These are phyloP conservation scores for Leptopterna dolabrata DNA, from an alignment of 2,888 invertebrate species.

Conservation along the genomic window DNA sequence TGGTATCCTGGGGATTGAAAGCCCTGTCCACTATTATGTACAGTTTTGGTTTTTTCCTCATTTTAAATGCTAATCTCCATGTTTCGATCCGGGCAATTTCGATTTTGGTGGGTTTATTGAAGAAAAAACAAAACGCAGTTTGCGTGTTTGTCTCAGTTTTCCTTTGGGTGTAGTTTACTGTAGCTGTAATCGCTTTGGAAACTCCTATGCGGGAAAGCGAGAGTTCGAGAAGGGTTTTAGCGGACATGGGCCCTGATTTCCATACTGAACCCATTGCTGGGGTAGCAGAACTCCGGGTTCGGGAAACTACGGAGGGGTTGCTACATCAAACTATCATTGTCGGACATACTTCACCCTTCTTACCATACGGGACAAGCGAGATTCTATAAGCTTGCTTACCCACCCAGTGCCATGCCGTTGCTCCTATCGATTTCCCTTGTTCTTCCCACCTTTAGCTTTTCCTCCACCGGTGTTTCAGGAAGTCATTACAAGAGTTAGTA, in stretches of 20 bases:
- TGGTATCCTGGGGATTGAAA: no score
- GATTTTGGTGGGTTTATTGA: no score
- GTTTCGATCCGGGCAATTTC: no score
- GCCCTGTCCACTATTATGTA: no score
- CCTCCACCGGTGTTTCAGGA: not conserved
- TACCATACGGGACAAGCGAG: slow-evolving; percentile 5
- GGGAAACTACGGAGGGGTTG: not conserved
- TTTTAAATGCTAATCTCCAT: no score
- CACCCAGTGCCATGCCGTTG: not conserved
- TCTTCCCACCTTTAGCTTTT: not conserved
- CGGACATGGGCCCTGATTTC: not conserved
- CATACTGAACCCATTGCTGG: not conserved
- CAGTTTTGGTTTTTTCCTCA: no score
- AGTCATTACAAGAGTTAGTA: not conserved
- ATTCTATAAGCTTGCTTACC: not conserved
- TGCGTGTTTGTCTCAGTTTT: not conserved
- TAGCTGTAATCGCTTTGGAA: not conserved
- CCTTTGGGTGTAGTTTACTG: not conserved
- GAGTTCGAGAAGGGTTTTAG: not conserved
- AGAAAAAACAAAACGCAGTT: not conserved
- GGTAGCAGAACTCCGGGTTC: not conserved
- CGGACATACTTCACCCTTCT: slow-evolving; percentile 3
- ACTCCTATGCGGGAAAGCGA: not conserved
- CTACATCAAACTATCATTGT: slow-evolving; percentile 7
- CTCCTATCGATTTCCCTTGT: not conserved